phyloP scores from a whole-genome alignment of 1,140 invertebrate species.

The Papilio machaon region DNA sequence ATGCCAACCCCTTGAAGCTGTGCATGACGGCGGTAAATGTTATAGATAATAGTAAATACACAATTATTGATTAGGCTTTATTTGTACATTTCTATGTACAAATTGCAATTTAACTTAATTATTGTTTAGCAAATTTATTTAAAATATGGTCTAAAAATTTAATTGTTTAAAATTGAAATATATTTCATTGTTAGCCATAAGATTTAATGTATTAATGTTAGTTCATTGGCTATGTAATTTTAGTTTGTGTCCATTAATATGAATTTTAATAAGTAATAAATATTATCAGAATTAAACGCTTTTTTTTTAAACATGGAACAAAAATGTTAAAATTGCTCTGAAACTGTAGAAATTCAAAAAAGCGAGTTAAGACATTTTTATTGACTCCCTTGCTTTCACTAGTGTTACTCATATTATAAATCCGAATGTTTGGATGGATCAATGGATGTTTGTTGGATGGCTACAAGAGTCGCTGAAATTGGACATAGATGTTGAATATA shows the following conservation, averaged over 20 bases:
- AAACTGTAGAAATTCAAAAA: too few relatives aligned
- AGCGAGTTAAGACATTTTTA: too few relatives aligned
- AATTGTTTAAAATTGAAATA: not conserved
- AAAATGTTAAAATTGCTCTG: not conserved
- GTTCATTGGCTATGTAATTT: conserved; percentile 12
- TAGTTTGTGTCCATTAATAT: not conserved
- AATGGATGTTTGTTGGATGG: too few relatives aligned
- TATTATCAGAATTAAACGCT: conserved; percentile 12
- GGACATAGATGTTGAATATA: too few relatives aligned
- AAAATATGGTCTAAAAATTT: not conserved
- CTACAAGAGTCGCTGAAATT: too few relatives aligned
- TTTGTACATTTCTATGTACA: not conserved
- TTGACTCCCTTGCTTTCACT: too few relatives aligned
- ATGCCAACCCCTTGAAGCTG: not conserved
- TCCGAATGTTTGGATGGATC: too few relatives aligned
- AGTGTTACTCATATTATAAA: too few relatives aligned
- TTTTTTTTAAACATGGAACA: conserved; percentile 4
- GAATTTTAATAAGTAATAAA: conserved; percentile 10
- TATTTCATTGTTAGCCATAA: not conserved
- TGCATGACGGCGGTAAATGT: not conserved
- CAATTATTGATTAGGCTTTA: not conserved
- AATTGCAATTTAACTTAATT: not conserved
- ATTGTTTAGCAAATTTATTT: not conserved
- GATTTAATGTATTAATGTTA: not conserved
- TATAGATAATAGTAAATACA: not conserved